Conservation (phyloP, 2,888 invertebrate genomes). For the Apoda limacodes region DNA sequence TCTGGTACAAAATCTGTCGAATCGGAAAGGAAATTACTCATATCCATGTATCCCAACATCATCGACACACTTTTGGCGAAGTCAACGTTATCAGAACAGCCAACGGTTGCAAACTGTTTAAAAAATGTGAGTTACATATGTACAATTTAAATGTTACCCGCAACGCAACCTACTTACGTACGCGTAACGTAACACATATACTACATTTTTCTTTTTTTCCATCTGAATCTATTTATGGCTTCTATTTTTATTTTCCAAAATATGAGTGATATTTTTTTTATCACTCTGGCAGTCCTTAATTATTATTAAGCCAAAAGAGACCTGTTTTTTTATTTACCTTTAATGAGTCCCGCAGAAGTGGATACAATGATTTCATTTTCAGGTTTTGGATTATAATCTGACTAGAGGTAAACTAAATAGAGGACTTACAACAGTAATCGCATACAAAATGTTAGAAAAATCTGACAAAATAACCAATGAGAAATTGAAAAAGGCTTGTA, state of each 20-base stretch:
- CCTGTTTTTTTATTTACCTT: not conserved
- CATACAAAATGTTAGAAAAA: conserved; percentile 76
- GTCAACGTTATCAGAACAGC: conserved; percentile 21
- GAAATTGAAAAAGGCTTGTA: conserved; percentile 76
- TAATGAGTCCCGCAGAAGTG: not conserved
- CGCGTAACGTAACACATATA: too few relatives aligned
- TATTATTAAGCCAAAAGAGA: not conserved
- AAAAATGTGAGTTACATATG: too few relatives aligned
- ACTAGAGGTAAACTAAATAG: conserved; percentile 84
- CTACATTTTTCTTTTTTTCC: too few relatives aligned
- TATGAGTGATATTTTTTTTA: too few relatives aligned
- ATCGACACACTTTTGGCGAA: conserved; percentile 18
- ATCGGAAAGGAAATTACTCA: too few relatives aligned
- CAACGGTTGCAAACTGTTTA: conserved; percentile 22
- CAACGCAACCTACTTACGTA: too few relatives aligned
- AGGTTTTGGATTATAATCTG: conserved; percentile 86
- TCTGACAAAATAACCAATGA: conserved; percentile 75
- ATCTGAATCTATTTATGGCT: too few relatives aligned
- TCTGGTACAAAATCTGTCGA: too few relatives aligned
- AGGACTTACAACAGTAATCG: conserved; percentile 75
- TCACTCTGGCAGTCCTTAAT: not conserved
- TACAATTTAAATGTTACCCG: too few relatives aligned
- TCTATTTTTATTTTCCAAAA: too few relatives aligned
- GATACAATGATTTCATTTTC: conserved; percentile 9
- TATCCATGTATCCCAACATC: conserved; percentile 7